phyloP scores from a whole-genome alignment of 2,797 vertebrate species.

The Spizella passerina region DNA sequence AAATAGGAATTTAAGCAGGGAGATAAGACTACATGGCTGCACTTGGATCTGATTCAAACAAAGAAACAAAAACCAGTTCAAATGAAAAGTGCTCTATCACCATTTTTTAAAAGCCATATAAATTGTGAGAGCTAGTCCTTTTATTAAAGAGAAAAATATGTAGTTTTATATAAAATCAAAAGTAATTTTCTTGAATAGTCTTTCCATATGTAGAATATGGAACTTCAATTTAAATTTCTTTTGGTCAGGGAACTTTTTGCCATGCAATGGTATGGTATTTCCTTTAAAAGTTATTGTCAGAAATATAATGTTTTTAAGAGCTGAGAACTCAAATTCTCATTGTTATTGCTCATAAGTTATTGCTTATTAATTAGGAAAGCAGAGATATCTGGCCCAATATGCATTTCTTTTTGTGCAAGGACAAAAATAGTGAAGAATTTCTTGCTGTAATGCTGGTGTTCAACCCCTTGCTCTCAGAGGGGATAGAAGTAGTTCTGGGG shows the following conservation, averaged over 20 bases:
- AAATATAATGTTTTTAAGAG: not conserved
- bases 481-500: not conserved
- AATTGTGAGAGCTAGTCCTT: not conserved
- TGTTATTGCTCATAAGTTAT: not conserved
- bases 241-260: not conserved
- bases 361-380: not conserved
- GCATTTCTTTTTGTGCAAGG: conserved; percentile 35
- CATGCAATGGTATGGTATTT: not conserved
- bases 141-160: not conserved
- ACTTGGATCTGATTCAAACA: not conserved
- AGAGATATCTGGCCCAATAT: not conserved
- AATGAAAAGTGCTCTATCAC: not conserved
- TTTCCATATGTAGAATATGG: not conserved
- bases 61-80: not conserved
- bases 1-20: not conserved
- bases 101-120: not conserved
- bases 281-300: not conserved
- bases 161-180: not conserved
- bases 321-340: not conserved
- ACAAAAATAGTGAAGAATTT: conserved; percentile 82
- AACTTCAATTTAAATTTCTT: not conserved
- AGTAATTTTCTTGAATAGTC: not conserved
- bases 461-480: not conserved
- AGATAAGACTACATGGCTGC: not conserved
- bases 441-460: conserved; percentile 73